Percentiles rank a stretch among this genome's conserved stretches.
Conservation (phyloP, 2,888 invertebrate species). For the Sicus ferrugineus region DNA sequence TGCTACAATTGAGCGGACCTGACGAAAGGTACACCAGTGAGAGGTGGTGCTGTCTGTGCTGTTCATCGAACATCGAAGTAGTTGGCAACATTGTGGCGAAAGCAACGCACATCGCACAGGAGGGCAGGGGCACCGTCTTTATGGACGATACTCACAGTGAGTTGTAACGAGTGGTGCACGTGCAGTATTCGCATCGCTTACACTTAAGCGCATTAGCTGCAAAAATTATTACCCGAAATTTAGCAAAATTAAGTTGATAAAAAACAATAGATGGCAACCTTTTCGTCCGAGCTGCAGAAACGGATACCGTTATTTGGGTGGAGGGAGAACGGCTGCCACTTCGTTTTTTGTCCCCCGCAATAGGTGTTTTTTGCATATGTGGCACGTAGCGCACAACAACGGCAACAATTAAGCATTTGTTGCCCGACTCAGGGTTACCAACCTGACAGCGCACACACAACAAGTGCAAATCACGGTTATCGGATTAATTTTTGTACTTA, state of each 20-base stretch:
- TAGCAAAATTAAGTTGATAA: conserved; percentile 21
- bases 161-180: conserved; percentile 35
- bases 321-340: not conserved
- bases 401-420: conserved; percentile 35
- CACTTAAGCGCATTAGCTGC: conserved; percentile 36
- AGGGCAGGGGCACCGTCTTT: conserved; percentile 21
- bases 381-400: not conserved
- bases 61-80: not conserved
- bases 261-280: conserved; percentile 17
- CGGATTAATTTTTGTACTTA: conserved; percentile 36
- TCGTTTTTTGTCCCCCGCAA: not conserved
- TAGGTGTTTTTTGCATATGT: conserved; percentile 18
- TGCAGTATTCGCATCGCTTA: conserved; percentile 40
- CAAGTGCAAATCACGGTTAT: conserved; percentile 41
- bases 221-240: conserved; percentile 18
- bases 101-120: not conserved
- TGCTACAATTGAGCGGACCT: conserved; percentile 46
- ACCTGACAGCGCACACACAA: conserved; percentile 24
- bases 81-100: conserved; percentile 10
- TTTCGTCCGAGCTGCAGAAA: not conserved
- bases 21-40: not conserved
- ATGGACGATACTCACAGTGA: conserved; percentile 20
- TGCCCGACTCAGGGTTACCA: conserved; percentile 23
- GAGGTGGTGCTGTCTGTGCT: not conserved
- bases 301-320: not conserved